phyloP scores from a whole-genome alignment of 2,113 vertebrate species.

The Chrysochloris asiatica region DNA sequence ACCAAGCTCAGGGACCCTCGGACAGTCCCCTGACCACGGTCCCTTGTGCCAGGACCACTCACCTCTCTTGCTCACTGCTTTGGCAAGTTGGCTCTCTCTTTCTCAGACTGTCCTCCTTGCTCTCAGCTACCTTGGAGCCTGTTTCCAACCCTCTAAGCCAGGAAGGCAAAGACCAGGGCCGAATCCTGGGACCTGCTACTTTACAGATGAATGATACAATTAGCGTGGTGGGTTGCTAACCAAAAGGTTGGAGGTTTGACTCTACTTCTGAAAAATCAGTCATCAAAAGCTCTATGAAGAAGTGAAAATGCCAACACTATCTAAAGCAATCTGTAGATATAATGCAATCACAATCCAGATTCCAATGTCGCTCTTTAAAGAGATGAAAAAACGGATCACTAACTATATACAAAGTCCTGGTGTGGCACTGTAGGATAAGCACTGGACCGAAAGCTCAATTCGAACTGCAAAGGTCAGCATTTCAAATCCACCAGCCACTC shows the following conservation, averaged over 20 bases:
- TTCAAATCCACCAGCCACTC: too few relatives aligned
- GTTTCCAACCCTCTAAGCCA: background rate
- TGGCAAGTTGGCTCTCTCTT: background rate
- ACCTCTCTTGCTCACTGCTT: background rate
- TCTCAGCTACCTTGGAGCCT: background rate
- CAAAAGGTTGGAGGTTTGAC: background rate
- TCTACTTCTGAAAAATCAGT: background rate
- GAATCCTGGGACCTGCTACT: background rate
- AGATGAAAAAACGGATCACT: too few relatives aligned
- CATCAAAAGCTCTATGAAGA: too few relatives aligned
- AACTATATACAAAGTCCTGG: too few relatives aligned
- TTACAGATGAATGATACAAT: background rate
- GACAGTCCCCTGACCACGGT: background rate
- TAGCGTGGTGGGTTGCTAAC: background rate
- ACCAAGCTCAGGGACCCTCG: background rate
- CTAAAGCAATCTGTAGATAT: too few relatives aligned
- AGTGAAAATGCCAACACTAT: too few relatives aligned
- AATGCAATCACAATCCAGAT: too few relatives aligned
- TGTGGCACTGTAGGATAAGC: too few relatives aligned
- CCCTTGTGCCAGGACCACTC: rapidly evolving
- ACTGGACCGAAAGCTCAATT: too few relatives aligned
- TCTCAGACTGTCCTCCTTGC: background rate
- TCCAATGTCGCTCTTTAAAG: too few relatives aligned
- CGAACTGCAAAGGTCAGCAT: too few relatives aligned
- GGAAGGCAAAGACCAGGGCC: background rate